phyloP scores from a whole-genome alignment of 2,888 invertebrate genomes.

The Agriotes lineatus region DNA sequence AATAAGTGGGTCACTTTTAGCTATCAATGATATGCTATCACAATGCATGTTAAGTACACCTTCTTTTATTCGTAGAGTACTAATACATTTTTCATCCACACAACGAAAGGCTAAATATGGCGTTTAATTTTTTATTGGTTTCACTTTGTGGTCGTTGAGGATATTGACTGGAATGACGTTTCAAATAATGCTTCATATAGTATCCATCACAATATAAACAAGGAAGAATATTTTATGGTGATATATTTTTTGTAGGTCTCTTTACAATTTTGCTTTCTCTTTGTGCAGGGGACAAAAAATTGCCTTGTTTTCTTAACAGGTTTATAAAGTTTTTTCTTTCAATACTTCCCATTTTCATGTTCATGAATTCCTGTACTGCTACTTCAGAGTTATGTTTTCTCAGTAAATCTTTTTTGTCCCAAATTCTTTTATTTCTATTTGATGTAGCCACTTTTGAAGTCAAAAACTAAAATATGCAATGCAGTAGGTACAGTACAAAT shows the following conservation, averaged over 20 bases:
- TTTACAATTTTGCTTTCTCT: slow-evolving; percentile 9
- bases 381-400: neutral
- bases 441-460: neutral
- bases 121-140: neutral
- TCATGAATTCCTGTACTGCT: neutral
- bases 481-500: too few relatives aligned
- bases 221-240: slow-evolving; percentile 4
- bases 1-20: slow-evolving; percentile 13
- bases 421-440: neutral
- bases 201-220: slow-evolving; percentile 1
- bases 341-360: slow-evolving; percentile 10
- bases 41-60: slow-evolving; percentile 3
- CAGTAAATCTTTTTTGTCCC: neutral
- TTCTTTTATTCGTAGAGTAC: neutral
- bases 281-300: slow-evolving; percentile 10
- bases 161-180: neutral
- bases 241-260: slow-evolving; percentile 10
- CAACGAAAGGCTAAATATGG: slow-evolving; percentile 4
- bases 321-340: slow-evolving; percentile 16
- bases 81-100: neutral
- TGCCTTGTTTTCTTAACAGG: slow-evolving; percentile 12
- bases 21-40: slow-evolving; percentile 13
- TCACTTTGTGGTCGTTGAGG: neutral
- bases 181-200: neutral
- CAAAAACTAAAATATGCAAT: too few relatives aligned